Percentiles rank a stretch among this genome's conserved stretches.
Conservation (phyloP, 2,113 vertebrate species). For the Chaetodon auriga region DNA sequence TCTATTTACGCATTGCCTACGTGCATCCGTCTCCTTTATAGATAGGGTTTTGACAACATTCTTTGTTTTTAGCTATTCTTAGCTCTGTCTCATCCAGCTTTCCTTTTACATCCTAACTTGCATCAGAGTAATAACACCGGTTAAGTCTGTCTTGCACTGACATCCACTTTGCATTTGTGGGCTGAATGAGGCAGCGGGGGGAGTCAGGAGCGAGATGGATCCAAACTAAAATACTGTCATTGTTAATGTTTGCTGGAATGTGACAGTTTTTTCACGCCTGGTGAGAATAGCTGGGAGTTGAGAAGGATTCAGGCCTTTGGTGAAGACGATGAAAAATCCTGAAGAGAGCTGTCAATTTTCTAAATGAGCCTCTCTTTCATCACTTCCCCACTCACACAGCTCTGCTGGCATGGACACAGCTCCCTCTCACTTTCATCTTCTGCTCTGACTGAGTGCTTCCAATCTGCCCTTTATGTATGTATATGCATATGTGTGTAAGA, state of each 20-base stretch:
- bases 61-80: not conserved
- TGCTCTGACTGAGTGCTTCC: conserved; percentile 59
- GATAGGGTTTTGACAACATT: not conserved
- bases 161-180: conserved; percentile 40
- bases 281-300: conserved; percentile 46
- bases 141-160: conserved; percentile 19
- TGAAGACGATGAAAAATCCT: conserved; percentile 65
- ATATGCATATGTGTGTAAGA: not conserved
- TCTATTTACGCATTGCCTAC: not conserved
- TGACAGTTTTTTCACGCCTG: conserved; percentile 55
- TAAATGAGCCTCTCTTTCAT: conserved; percentile 78
- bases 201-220: conserved; percentile 46
- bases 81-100: not conserved
- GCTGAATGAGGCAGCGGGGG: conserved; percentile 50
- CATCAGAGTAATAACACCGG: conserved; percentile 16
- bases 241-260: conserved; percentile 58
- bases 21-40: not conserved
- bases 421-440: conserved; percentile 74
- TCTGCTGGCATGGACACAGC: conserved; percentile 68
- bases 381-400: conserved; percentile 64
- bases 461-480: conserved; percentile 53
- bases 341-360: conserved; percentile 77
- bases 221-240: conserved; percentile 55
- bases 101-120: conserved; percentile 25
- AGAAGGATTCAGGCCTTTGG: conserved; percentile 56